Evolutionary conservation across 2,888 invertebrate genomes (phyloP).

Genomic region (Liopterus haemorrhoidalis): DNA sequence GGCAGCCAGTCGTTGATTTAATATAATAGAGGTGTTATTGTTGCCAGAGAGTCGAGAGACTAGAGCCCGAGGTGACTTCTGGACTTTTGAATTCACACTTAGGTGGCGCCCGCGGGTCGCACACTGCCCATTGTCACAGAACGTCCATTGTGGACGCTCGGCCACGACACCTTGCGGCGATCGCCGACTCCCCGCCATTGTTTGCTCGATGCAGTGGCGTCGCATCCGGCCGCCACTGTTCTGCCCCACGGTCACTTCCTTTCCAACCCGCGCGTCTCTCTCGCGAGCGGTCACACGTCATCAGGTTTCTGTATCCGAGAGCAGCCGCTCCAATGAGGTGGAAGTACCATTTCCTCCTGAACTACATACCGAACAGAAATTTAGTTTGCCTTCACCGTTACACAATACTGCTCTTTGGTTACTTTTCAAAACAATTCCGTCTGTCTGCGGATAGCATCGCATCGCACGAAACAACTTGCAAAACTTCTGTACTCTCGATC

Average conservation of each 20-base stretch:
- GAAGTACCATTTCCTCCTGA: slow-evolving; percentile 39
- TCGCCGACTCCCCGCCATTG: slow-evolving; percentile 14
- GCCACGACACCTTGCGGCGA: slow-evolving; percentile 19
- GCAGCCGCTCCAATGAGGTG: slow-evolving; percentile 37
- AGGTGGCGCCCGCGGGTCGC: slow-evolving; percentile 39
- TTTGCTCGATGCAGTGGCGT: slow-evolving; percentile 13
- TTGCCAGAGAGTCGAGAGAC: slow-evolving; percentile 30
- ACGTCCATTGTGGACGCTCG: slow-evolving; percentile 2
- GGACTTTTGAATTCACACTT: slow-evolving; percentile 41
- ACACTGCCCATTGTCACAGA: slow-evolving; percentile 33
- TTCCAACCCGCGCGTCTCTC: not conserved
- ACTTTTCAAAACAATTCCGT: slow-evolving; percentile 25
- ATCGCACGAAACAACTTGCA: no score
- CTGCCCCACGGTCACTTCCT: no score
- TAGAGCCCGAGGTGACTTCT: slow-evolving; percentile 40
- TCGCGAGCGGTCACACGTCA: slow-evolving; percentile 20
- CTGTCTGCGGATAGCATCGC: no score
- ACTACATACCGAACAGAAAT: no score
- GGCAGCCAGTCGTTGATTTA: slow-evolving; percentile 39
- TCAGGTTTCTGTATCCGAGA: no score
- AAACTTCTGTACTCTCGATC: no score
- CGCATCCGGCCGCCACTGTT: slow-evolving; percentile 10
- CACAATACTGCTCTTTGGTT: no score
- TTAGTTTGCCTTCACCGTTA: no score
- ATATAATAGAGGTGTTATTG: slow-evolving; percentile 44